A percentile compares a stretch with the other conserved stretches of the same genome.
These are phyloP conservation scores for Anastatus disparis DNA, from an alignment of 1,140 invertebrate genomes.

Conservation along the genomic window DNA sequence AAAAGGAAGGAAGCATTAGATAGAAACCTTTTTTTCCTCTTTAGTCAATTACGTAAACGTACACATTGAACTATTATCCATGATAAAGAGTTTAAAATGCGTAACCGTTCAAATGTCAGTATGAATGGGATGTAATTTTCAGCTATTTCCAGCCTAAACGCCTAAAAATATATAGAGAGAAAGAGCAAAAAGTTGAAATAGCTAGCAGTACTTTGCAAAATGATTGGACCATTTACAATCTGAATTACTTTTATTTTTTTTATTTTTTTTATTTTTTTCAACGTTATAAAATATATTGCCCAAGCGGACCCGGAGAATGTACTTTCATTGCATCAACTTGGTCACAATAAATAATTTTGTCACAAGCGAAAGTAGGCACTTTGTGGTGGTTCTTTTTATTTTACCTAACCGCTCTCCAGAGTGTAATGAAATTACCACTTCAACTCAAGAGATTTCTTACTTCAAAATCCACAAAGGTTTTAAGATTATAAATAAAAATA, in stretches of 20 bases:
- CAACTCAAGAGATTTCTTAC: too few relatives aligned
- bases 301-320: too few relatives aligned
- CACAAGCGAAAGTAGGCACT: too few relatives aligned
- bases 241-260: conserved; percentile 13
- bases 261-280: too few relatives aligned
- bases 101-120: conserved; percentile 13
- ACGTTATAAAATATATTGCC: not conserved
- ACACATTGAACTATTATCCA: conserved; percentile 17
- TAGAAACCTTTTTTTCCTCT: conserved; percentile 17
- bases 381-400: too few relatives aligned
- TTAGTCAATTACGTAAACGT: conserved; percentile 24
- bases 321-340: too few relatives aligned
- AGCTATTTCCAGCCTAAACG: conserved; percentile 5
- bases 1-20: not conserved
- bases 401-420: too few relatives aligned
- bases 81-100: conserved; percentile 25
- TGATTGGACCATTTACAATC: conserved; percentile 17
- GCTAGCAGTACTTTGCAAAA: conserved; percentile 5
- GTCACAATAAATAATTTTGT: too few relatives aligned
- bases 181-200: conserved; percentile 14
- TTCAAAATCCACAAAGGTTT: too few relatives aligned
- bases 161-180: conserved; percentile 29
- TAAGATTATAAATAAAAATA: too few relatives aligned
- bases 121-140: conserved; percentile 36
- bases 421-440: too few relatives aligned